phyloP scores from a whole-genome alignment of 2,888 invertebrate species.

The Ophion obscuratus region DNA sequence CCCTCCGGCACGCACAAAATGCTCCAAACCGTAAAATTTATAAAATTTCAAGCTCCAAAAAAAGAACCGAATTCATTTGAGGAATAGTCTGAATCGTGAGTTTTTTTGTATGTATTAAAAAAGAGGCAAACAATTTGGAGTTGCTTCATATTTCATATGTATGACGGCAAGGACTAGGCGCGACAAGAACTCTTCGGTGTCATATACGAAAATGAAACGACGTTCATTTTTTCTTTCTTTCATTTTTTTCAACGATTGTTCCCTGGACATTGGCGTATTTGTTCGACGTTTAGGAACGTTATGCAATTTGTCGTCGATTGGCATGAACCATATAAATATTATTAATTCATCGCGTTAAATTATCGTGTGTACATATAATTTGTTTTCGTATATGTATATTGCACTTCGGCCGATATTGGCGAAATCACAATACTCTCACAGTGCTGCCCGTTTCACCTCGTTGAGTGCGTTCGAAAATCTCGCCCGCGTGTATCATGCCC shows the following conservation, averaged over 20 bases:
- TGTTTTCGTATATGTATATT: conserved; percentile 45
- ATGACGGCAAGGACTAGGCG: conserved; percentile 63
- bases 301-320: conserved; percentile 49
- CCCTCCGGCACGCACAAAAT: not conserved
- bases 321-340: conserved; percentile 53
- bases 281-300: conserved; percentile 63
- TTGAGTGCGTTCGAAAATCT: not conserved
- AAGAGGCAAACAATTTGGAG: conserved; percentile 32
- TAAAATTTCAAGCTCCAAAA: conserved; percentile 1
- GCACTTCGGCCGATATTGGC: conserved; percentile 54
- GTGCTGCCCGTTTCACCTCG: conserved; percentile 11
- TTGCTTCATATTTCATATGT: conserved; percentile 28
- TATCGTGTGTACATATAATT: conserved; percentile 39
- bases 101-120: conserved; percentile 24
- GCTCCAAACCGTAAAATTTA: not conserved
- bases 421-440: conserved; percentile 31
- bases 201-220: conserved; percentile 33
- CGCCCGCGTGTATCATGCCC: not conserved
- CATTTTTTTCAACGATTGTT: conserved; percentile 54
- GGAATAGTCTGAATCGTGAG: conserved; percentile 26
- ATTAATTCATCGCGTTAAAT: conserved; percentile 29
- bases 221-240: not conserved
- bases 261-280: conserved; percentile 58
- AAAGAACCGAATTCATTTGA: not conserved
- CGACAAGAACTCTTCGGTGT: conserved; percentile 45